These are phyloP conservation scores for Pangasianodon hypophthalmus DNA, from an alignment of 2,113 vertebrate species.

Conservation along the genomic window DNA sequence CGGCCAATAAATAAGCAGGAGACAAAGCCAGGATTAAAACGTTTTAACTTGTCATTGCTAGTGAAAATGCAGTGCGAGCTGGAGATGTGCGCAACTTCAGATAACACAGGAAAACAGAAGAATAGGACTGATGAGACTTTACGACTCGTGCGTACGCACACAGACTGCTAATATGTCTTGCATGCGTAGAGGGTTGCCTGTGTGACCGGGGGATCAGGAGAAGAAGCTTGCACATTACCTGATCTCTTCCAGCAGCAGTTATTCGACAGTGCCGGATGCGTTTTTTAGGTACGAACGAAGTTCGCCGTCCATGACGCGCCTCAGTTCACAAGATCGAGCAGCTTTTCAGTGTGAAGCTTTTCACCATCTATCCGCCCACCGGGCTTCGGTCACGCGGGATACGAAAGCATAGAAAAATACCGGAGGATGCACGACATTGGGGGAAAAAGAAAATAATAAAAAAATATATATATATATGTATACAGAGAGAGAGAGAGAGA, in stretches of 20 bases:
- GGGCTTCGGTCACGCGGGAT: slow-evolving; percentile 65
- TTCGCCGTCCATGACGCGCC: slow-evolving; percentile 80
- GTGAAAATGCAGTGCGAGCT: background rate
- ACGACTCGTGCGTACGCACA: slow-evolving; percentile 4
- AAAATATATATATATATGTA: slow-evolving; percentile 25
- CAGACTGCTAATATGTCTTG: background rate
- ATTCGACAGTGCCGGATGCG: slow-evolving; percentile 76
- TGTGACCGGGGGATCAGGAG: background rate
- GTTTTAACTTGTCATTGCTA: background rate
- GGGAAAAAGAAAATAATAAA: background rate
- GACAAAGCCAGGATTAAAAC: background rate
- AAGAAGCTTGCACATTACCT: slow-evolving; percentile 66
- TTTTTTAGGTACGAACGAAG: slow-evolving; percentile 77
- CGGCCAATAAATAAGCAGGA: background rate
- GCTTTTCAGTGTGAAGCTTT: slow-evolving; percentile 67
- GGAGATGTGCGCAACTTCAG: background rate
- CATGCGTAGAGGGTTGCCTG: background rate
- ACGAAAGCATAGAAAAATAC: slow-evolving; percentile 45
- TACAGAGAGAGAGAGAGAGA: background rate
- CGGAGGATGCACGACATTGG: slow-evolving; percentile 50
- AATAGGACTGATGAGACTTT: slow-evolving; percentile 2
- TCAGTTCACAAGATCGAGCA: slow-evolving; percentile 67
- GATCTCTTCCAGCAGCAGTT: slow-evolving; percentile 80
- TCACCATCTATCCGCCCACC: slow-evolving; percentile 66
- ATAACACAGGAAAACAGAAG: background rate